Percentiles rank a stretch among this genome's conserved stretches.
Evolutionary conservation across 2,797 vertebrate species (phyloP).

Genomic region (Spondyliosoma cantharus): DNA sequence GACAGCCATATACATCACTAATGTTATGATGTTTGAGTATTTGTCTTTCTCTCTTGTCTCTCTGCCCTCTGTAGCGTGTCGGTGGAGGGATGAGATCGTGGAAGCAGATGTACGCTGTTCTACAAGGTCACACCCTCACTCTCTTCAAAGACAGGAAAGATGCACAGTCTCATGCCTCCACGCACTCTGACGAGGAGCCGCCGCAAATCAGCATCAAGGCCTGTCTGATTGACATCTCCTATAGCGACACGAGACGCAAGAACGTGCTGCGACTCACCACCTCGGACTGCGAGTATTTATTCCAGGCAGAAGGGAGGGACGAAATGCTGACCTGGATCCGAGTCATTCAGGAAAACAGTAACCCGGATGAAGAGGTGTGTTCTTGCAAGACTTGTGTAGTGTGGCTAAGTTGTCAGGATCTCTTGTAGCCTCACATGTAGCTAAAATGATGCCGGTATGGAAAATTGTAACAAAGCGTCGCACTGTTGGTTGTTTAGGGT

Average conservation of each 20-base stretch:
- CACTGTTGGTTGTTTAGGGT: not conserved
- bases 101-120: conserved; percentile 95
- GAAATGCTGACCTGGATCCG: conserved; percentile 97
- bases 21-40: conserved; percentile 3
- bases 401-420: too few species aligned
- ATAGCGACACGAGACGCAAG: conserved; percentile 97
- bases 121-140: conserved; percentile 91
- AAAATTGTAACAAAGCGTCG: not conserved
- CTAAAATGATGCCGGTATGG: not conserved
- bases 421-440: not conserved
- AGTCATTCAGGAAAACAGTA: conserved; percentile 95
- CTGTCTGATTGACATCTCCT: conserved; percentile 98
- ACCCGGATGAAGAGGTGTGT: conserved; percentile 92
- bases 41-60: conserved; percentile 1
- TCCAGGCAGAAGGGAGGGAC: conserved; percentile 96
- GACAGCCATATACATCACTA: not conserved
- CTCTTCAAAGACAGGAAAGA: conserved; percentile 97
- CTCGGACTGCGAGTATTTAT: conserved; percentile 94
- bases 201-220: conserved; percentile 93
- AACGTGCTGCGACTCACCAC: conserved; percentile 97
- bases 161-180: conserved; percentile 79
- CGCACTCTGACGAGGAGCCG: conserved; percentile 90
- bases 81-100: conserved; percentile 92
- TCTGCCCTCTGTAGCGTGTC: conserved; percentile 85
- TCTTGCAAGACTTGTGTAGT: not conserved